Conservation (phyloP, 2,113 vertebrate genomes). For the Phrynocephalus versicolor region DNA sequence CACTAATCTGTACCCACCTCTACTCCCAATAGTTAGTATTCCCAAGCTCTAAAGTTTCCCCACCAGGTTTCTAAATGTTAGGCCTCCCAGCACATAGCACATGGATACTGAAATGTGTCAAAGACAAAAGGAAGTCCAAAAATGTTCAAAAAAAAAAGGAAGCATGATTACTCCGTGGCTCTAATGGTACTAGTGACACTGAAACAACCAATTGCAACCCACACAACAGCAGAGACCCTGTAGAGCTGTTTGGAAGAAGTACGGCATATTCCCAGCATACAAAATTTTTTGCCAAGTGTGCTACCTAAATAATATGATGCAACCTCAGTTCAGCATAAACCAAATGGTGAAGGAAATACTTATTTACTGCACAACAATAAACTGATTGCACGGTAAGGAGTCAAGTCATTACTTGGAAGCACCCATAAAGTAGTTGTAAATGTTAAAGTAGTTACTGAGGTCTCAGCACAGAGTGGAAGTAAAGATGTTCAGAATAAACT, state of each 20-base stretch:
- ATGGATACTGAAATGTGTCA: too few relatives aligned
- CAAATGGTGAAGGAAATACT: neutral
- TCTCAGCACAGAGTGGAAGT: neutral
- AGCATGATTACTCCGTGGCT: neutral
- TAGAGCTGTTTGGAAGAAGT: neutral
- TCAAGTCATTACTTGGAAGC: neutral
- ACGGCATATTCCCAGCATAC: neutral
- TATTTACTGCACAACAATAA: slow-evolving; percentile 16
- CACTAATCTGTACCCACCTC: too few relatives aligned
- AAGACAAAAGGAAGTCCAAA: too few relatives aligned
- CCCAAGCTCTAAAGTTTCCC: too few relatives aligned
- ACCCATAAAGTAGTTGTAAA: slow-evolving; percentile 10
- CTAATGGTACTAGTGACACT: neutral
- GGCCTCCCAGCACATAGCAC: too few relatives aligned
- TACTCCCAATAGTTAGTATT: too few relatives aligned
- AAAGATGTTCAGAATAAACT: slow-evolving; percentile 15
- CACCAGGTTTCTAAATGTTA: too few relatives aligned
- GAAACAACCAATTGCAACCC: neutral
- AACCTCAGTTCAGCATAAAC: neutral
- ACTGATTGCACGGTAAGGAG: neutral
- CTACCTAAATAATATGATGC: neutral
- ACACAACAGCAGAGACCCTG: neutral
- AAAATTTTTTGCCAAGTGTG: neutral
- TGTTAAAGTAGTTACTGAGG: neutral
- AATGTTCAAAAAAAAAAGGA: too few relatives aligned